Percentiles rank a stretch among this genome's conserved stretches.
Evolutionary conservation across 2,113 vertebrate species (phyloP).

Genomic region (Mesembrinibis cayennensis): DNA sequence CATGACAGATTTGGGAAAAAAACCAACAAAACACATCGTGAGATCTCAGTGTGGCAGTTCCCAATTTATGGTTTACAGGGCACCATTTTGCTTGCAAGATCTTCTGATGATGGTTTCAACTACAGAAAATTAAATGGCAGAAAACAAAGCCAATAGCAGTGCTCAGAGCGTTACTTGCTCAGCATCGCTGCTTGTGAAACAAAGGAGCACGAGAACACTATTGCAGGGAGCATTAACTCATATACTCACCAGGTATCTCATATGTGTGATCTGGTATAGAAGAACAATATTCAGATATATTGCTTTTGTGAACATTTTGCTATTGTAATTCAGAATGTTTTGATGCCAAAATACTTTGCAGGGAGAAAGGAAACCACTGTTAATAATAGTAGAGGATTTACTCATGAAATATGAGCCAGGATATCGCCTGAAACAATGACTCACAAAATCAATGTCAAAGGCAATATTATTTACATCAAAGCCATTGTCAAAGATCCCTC

Average conservation of each 20-base stretch:
- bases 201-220: background rate
- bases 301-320: background rate
- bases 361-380: background rate
- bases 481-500: background rate
- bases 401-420: background rate
- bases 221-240: background rate
- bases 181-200: background rate
- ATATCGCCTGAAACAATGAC: background rate
- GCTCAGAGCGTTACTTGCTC: background rate
- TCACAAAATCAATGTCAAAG: background rate
- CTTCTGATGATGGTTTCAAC: background rate
- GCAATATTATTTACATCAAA: background rate
- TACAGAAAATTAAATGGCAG: conserved; percentile 38
- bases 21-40: background rate
- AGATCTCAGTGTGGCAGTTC: background rate
- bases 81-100: background rate
- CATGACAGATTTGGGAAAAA: background rate
- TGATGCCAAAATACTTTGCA: background rate
- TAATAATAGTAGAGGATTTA: background rate
- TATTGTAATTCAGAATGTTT: background rate
- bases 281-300: background rate
- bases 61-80: background rate
- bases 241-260: background rate
- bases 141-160: background rate
- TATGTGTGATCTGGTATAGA: accelerated